Evolutionary conservation across 2,113 vertebrate species (phyloP).

Genomic region (Hydropotes inermis): DNA sequence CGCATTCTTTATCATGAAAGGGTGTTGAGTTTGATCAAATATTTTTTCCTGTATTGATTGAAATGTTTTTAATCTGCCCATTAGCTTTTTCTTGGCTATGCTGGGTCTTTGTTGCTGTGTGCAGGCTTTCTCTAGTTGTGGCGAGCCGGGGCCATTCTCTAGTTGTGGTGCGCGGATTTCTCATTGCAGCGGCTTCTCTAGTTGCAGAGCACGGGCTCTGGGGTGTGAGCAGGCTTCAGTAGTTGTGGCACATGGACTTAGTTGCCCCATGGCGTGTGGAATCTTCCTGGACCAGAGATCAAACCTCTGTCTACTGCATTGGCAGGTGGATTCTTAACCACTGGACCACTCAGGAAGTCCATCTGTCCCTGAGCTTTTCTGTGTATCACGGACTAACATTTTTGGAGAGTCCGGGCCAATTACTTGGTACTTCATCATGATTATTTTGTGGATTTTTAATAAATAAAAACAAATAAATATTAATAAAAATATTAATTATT

Average conservation of each 20-base stretch:
- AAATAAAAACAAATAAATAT: too few relatives aligned
- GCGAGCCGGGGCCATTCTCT: neutral
- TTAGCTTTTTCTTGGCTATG: neutral
- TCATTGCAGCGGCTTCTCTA: neutral
- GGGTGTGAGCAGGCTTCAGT: neutral
- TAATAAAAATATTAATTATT: too few relatives aligned
- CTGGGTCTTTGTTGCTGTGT: neutral
- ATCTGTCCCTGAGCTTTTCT: neutral
- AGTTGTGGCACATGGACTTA: neutral
- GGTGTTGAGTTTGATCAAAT: neutral
- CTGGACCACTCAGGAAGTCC: neutral
- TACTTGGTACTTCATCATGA: neutral
- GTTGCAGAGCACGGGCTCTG: neutral
- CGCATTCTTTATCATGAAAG: neutral
- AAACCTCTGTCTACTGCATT: neutral
- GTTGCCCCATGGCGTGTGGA: neutral
- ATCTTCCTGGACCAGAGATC: neutral
- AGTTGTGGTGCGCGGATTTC: neutral
- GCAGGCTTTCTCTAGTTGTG: neutral
- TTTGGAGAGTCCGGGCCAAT: neutral
- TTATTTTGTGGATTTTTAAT: neutral
- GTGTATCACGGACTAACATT: neutral
- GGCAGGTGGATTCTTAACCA: neutral
- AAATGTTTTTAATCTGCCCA: neutral
- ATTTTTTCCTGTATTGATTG: neutral